Evolutionary conservation across 1,140 invertebrate genomes (phyloP), one percentile per base, ranked within the genome.

Genomic region (Heliconius himera): DNA sequence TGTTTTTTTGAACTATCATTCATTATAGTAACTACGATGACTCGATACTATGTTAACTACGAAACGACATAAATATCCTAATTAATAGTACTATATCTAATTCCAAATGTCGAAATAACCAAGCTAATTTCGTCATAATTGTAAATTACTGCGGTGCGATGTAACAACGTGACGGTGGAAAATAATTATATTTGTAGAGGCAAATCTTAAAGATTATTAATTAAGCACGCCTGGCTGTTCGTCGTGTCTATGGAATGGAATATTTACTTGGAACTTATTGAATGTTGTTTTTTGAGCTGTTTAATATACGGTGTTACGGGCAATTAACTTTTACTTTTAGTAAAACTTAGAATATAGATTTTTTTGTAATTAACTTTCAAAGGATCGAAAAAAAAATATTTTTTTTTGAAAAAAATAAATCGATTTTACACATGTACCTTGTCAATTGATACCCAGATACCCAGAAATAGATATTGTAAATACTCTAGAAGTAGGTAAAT

Each of bases 151-250:
- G 73, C 56, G 73, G 73, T 51, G 18, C 49, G 18, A 20, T 20
- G 16, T 20, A 51, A 51, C 49, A 36, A 74, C 8, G 41, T 18
- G 20, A 29, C 51, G 60, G 60, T 20, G 51, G 56, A 22, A 75
- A 41, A 41, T 72, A 72, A 75, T 66, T 38, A 74, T 54, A 36
- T 66, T 60, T 66, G n/a, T 29, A 38, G 54, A 75, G 29, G 51
- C 29, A 41, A 75, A 60, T 66, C 33, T 36, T 60, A 41, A 22
- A 75, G 20, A 66, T 75, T 75, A 75, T 66, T 75, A 60, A 66
- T 36, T 66, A 29, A 66, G 26, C 60, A 66, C 26, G 60, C 26
- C 26, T 66, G 60, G 22, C 22, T 29, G 20, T 3, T 54, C n/a
- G 56, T 66, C 26, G 60, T 9, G 22, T 29, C 60, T 66, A 29